Percentiles rank a stretch among this genome's conserved stretches.
Conservation (phyloP, 2,797 vertebrate species). For the Falco rusticolus region DNA sequence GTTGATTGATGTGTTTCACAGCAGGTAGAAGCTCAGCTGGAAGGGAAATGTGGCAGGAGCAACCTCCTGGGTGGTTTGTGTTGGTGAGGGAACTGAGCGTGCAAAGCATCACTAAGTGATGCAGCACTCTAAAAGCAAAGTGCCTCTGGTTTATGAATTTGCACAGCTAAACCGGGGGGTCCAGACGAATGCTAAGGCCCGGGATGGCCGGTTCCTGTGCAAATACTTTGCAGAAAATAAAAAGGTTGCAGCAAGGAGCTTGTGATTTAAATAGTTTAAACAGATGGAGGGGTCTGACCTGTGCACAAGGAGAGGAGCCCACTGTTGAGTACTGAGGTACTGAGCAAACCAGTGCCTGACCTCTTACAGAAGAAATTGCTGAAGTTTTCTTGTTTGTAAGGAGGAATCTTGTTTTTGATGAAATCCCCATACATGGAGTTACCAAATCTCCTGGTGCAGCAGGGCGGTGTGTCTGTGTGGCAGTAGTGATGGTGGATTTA, state of each 20-base stretch:
- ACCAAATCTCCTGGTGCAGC: not conserved
- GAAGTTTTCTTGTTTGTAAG: not conserved
- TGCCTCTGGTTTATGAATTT: not conserved
- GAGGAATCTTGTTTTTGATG: not conserved
- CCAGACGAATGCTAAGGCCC: not conserved
- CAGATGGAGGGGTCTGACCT: not conserved
- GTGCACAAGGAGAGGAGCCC: not conserved
- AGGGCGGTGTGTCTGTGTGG: fast-evolving
- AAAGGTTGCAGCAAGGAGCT: not conserved
- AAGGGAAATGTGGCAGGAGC: not conserved
- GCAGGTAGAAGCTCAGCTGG: not conserved
- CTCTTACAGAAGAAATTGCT: not conserved
- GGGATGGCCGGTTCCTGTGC: not conserved
- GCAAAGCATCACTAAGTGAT: not conserved
- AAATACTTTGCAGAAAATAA: not conserved
- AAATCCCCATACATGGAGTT: fast-evolving
- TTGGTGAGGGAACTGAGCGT: fast-evolving
- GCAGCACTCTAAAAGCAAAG: not conserved
- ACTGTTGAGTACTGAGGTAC: not conserved
- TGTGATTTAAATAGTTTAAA: not conserved
- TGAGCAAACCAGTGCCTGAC: not conserved
- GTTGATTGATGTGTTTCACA: not conserved
- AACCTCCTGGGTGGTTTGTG: not conserved
- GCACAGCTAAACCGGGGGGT: not conserved
- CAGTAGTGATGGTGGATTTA: not conserved